A percentile compares a stretch with the other conserved stretches of the same genome.
Conservation (phyloP, 2,797 vertebrate species). For the Phrynocephalus vlangalii region DNA sequence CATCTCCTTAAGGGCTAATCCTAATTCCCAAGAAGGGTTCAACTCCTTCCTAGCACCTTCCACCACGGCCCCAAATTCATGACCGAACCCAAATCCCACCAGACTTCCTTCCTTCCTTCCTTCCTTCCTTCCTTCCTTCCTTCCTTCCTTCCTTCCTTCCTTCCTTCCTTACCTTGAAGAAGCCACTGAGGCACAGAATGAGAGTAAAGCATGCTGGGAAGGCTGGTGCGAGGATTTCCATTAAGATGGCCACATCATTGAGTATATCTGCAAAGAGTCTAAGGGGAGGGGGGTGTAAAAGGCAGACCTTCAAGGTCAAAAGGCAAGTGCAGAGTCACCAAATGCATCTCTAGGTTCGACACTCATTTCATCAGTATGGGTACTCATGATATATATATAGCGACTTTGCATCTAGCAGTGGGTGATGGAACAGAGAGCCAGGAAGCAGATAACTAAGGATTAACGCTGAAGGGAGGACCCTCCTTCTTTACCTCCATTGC, state of each 20-base stretch:
- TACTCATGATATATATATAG: no score
- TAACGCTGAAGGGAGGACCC: not conserved
- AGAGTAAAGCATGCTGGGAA: constrained; percentile 86
- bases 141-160: no score
- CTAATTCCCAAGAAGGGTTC: not conserved
- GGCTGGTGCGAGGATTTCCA: constrained; percentile 88
- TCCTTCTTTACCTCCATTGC: constrained; percentile 87
- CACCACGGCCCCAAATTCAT: not conserved
- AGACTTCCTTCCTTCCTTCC: no score
- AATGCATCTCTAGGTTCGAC: no score
- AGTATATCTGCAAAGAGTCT: constrained; percentile 92
- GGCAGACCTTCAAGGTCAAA: not conserved
- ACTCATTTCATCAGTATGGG: not conserved
- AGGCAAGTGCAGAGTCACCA: not conserved
- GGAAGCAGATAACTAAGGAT: not conserved
- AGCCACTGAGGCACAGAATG: constrained; percentile 84
- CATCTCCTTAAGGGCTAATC: not conserved
- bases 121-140: constrained; percentile 31
- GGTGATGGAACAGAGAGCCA: not conserved
- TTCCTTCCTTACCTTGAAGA: constrained; percentile 85
- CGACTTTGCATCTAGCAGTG: not conserved
- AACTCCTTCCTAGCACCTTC: not conserved
- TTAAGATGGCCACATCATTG: constrained; percentile 90
- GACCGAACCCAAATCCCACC: not conserved
- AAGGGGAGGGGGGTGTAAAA: not conserved